A percentile compares a stretch with the other conserved stretches of the same genome.
Evolutionary conservation across 2,797 vertebrate genomes (phyloP).

Genomic region (Delichon dasypus): DNA sequence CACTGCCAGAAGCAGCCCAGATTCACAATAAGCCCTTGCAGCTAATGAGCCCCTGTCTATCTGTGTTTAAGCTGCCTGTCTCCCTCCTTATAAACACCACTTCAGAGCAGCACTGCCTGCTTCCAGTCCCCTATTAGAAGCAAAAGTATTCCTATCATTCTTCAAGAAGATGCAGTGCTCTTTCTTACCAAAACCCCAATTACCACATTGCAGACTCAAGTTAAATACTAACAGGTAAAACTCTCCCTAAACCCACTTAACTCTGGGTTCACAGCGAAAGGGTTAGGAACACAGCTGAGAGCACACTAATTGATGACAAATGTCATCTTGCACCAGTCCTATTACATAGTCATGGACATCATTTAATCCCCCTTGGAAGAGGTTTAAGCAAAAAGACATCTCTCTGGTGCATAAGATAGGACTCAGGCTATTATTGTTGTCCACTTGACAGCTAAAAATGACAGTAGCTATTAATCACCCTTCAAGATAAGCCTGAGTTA

Average conservation of each 20-base stretch:
- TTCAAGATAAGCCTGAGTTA: background rate
- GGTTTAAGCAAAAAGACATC: background rate
- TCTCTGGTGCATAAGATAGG: background rate
- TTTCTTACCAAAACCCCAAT: background rate
- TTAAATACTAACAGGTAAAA: background rate
- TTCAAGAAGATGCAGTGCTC: background rate
- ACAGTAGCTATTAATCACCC: background rate
- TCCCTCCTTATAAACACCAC: background rate
- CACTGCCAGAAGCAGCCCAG: background rate
- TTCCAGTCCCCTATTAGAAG: background rate
- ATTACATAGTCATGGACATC: background rate
- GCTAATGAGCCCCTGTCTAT: background rate
- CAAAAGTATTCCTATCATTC: background rate
- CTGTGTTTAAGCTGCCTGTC: background rate
- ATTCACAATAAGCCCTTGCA: background rate
- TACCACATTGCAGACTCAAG: background rate
- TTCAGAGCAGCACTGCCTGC: background rate
- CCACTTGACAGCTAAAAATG: background rate
- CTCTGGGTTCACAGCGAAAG: background rate
- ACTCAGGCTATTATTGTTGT: background rate
- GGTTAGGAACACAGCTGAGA: background rate
- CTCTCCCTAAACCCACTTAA: background rate
- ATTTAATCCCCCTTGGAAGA: background rate
- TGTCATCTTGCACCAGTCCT: background rate
- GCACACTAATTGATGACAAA: constrained; percentile 21